Conservation (phyloP, 2,113 vertebrate species). For the Bubo scandiacus region DNA sequence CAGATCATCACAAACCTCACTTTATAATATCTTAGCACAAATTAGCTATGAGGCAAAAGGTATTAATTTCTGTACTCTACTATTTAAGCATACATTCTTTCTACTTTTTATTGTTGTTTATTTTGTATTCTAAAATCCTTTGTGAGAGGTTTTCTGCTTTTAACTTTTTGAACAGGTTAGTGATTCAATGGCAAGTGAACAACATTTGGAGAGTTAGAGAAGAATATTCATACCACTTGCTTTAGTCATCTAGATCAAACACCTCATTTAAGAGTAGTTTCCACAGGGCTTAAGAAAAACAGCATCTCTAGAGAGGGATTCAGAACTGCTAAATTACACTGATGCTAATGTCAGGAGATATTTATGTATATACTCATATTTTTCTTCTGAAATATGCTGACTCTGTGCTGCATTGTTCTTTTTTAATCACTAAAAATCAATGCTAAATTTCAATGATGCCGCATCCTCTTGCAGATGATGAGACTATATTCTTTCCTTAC, state of each 20-base stretch:
- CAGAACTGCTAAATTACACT: neutral
- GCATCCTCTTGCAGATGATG: neutral
- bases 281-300: neutral
- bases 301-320: neutral
- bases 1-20: neutral
- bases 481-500: neutral
- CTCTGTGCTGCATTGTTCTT: neutral
- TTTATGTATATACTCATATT: neutral
- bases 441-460: neutral
- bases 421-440: conserved; percentile 23
- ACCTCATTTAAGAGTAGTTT: neutral
- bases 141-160: neutral
- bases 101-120: neutral
- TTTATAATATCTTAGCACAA: neutral
- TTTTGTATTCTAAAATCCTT: neutral
- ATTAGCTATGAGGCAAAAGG: neutral
- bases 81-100: neutral
- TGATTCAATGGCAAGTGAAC: neutral
- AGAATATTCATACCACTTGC: neutral
- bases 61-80: neutral
- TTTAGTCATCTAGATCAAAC: neutral
- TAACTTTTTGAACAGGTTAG: neutral
- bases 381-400: neutral
- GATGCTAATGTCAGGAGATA: neutral
- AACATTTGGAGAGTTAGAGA: neutral